Evolutionary conservation across 2,797 vertebrate genomes (phyloP), one percentile per base, ranked within the genome.

Genomic region (Lutjanus campechanus): DNA sequence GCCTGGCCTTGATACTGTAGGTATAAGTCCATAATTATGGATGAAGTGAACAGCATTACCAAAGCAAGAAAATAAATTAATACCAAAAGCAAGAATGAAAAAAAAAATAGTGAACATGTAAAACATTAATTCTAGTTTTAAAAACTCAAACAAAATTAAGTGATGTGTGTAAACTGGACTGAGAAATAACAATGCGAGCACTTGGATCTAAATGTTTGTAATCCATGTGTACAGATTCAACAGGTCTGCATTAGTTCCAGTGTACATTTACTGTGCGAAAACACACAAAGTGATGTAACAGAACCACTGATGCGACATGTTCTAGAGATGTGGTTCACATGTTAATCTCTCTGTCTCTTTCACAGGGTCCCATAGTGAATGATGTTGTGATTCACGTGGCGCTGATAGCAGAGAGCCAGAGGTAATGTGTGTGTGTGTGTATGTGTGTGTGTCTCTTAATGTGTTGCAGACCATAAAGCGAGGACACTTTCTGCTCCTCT

Each of bases 331-430:
- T 55, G 3, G 6, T 63, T 54, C 49, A 58, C 53, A 17, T 63
- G 3, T 66, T 76, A 40, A 82, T 61, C 47, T 64, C 8, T 76
- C 54, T 77, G 5, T 90, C 68, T 90, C 47, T 76, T 77, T 81
- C 61, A 65, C 93, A 99, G 98, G 98, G 98, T 73, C 97, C 98
- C 69, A 96, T 98, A 66, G 97, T 98, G 92, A 99, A 99, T 67
- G 98, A 99, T 82, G 92, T 97, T 75, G 97, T 99, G 61, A 95
- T 99, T 44, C 97, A 99, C 0, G 97, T 98, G 71, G 96, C 98
- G 13, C 94, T 99, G 80, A 95, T 99, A 70, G 98, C 98, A 55
- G 98, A 99, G 90, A 99, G 98, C 91, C 98, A 99, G 90, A 97
- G 98, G 98, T 98, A 96, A 77, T 44, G 4, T 73, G 7, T 82